Evolutionary conservation across 2,888 invertebrate species (phyloP).

Genomic region (Portevinia maculata): DNA sequence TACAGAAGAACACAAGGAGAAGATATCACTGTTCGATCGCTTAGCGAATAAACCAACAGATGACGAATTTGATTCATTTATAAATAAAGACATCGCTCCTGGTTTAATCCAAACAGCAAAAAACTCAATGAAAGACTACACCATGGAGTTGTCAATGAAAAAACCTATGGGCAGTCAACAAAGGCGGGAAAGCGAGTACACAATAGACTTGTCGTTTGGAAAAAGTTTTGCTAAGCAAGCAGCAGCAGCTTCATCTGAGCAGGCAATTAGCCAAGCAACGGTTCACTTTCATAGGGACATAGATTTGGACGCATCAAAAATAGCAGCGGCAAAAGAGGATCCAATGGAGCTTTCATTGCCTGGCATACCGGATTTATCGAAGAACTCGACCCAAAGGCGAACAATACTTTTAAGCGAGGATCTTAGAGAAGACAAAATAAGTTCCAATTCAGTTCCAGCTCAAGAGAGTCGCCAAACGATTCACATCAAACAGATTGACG

Average conservation of each 20-base stretch:
- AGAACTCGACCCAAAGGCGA: not conserved
- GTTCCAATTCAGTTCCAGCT: too few relatives aligned
- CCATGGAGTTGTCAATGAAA: slow-evolving; percentile 24
- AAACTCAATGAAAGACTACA: slow-evolving; percentile 28
- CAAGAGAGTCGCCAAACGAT: slow-evolving; percentile 22
- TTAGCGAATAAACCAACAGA: not conserved
- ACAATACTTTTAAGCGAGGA: slow-evolving; percentile 8
- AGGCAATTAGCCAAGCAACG: not conserved
- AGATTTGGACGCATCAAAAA: not conserved
- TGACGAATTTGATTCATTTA: slow-evolving; percentile 10
- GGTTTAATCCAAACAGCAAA: not conserved
- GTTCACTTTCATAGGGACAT: not conserved
- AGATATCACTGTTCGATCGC: slow-evolving; percentile 18
- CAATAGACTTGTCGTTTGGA: slow-evolving; percentile 1
- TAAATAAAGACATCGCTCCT: not conserved
- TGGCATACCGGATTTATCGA: not conserved
- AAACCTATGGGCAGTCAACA: not conserved
- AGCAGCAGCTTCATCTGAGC: not conserved
- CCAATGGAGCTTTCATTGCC: slow-evolving; percentile 6
- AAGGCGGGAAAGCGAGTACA: slow-evolving; percentile 2
- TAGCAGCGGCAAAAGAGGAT: not conserved
- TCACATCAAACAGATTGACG: slow-evolving; percentile 10
- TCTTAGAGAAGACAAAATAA: not conserved
- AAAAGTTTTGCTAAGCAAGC: not conserved
- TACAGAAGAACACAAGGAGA: slow-evolving; percentile 1